phyloP scores from a whole-genome alignment of 1,140 invertebrate genomes.

The Aphaenogaster rudis region DNA sequence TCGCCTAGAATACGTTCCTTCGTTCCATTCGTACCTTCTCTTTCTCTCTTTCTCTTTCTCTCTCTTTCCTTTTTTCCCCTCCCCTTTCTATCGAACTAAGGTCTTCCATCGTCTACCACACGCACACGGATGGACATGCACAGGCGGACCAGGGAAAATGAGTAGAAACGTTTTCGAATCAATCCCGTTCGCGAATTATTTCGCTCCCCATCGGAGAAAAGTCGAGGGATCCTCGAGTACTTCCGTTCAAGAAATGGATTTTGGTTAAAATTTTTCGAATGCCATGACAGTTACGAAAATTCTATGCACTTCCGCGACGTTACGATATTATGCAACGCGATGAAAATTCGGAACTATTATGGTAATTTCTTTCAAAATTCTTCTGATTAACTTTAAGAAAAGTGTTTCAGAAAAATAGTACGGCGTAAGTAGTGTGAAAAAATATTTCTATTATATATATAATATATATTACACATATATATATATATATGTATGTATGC shows the following conservation, averaged over 20 bases:
- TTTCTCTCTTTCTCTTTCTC: constrained; percentile 51
- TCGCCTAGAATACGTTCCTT: constrained; percentile 81
- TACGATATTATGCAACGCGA: not conserved
- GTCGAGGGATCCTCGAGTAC: constrained; percentile 33
- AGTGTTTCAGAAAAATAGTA: not conserved
- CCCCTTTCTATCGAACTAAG: constrained; percentile 10
- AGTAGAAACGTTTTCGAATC: constrained; percentile 69
- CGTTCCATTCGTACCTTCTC: constrained; percentile 56
- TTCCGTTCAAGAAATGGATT: constrained; percentile 11
- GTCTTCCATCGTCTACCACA: constrained; percentile 45
- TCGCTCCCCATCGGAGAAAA: constrained; percentile 47
- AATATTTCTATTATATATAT: not conserved
- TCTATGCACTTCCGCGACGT: not conserved
- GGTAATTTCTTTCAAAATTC: not conserved
- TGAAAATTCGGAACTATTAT: not conserved
- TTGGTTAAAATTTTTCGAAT: constrained; percentile 33
- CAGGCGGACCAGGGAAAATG: constrained; percentile 44
- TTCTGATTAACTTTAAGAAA: not conserved
- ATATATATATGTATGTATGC: too few species aligned
- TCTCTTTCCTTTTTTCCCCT: not conserved
- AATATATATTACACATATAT: not conserved
- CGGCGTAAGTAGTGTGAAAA: not conserved
- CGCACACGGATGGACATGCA: constrained; percentile 33
- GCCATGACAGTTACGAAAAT: not conserved
- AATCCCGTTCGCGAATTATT: constrained; percentile 70